Base-by-base conservation (phyloP, 1,140 invertebrate genomes). In the Caenorhabditis brenneri region DNA sequence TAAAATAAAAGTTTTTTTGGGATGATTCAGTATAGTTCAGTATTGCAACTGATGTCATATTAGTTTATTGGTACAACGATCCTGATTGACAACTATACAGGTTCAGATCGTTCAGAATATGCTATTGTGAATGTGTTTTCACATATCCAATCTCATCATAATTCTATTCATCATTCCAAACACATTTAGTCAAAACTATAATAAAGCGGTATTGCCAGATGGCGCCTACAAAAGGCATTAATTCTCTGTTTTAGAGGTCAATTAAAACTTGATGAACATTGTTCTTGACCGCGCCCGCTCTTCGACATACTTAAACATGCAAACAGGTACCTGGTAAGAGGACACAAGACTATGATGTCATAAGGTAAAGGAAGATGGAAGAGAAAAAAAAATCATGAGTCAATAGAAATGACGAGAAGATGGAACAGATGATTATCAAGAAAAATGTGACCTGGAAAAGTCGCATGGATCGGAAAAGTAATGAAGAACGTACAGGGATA, bases 321-420 rank as follows among this genome's bases (percentile, higher is more conserved):
- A 46, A 74, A 74, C 65, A 74, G 65, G 65, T 58, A 58, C 29
- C 10, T 51, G 49, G 49, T 36, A 74, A 42, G 65, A 74, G 29
- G 65, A 74, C 65, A 74, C 65, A 74, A 65, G 60, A 65, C 31
- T 36, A 74, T 74, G 65, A 74, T 74, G 65, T 74, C 65, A 74
- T 74, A 19, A 5, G n/a, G n/a, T n/a, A n/a, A 12, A 55, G 53
- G 36, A 31, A 74, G 33, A 29, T 46, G 10, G 24, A 15, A 27
- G 22, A 31, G 36, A 74, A 42, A 31, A 42, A 42, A 42, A 31
- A 74, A 58, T 31, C 36, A 74, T 74, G 65, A 74, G 65, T 74
- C 65, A 74, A 74, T 74, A 74, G 15, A 42, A 31, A 74, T 74
- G 65, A 74, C 29, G 36, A 7, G 29, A 24, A 42, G 33, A 16